phyloP scores from a whole-genome alignment of 2,113 vertebrate genomes.

The Crotalus helleri region DNA sequence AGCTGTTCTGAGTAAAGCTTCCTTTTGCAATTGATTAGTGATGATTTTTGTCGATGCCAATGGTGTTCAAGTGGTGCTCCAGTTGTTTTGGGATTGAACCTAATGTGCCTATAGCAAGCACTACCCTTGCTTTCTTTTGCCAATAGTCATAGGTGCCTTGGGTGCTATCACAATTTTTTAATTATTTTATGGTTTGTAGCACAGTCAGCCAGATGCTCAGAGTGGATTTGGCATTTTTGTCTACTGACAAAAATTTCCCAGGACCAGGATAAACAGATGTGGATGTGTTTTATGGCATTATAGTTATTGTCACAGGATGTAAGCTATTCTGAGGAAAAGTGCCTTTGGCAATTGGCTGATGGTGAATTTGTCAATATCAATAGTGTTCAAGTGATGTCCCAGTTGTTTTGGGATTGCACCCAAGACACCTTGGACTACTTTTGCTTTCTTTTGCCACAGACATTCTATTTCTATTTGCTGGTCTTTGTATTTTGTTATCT shows the following conservation, averaged over 20 bases:
- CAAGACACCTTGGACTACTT: neutral
- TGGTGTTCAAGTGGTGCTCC: no score
- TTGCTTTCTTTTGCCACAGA: neutral
- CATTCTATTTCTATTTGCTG: neutral
- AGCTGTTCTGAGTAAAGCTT: neutral
- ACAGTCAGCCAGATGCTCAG: no score
- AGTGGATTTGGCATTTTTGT: no score
- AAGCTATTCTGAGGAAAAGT: neutral
- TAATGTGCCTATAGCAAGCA: no score
- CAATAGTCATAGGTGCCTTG: neutral
- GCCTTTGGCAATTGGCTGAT: neutral
- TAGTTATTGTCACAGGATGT: neutral
- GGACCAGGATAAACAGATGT: neutral
- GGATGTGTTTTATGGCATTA: neutral
- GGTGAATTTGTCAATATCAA: neutral
- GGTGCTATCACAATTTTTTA: no score
- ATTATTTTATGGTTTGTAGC: no score
- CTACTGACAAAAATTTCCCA: neutral
- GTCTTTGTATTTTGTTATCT: neutral
- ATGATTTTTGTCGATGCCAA: no score
- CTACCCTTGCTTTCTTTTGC: neutral
- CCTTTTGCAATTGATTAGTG: no score
- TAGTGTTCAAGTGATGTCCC: neutral
- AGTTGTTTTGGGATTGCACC: neutral
- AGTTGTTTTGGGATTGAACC: no score